Evolutionary conservation across 2,113 vertebrate genomes (phyloP), one percentile per base, ranked within the genome.

Genomic region (Motacilla tschutschensis): DNA sequence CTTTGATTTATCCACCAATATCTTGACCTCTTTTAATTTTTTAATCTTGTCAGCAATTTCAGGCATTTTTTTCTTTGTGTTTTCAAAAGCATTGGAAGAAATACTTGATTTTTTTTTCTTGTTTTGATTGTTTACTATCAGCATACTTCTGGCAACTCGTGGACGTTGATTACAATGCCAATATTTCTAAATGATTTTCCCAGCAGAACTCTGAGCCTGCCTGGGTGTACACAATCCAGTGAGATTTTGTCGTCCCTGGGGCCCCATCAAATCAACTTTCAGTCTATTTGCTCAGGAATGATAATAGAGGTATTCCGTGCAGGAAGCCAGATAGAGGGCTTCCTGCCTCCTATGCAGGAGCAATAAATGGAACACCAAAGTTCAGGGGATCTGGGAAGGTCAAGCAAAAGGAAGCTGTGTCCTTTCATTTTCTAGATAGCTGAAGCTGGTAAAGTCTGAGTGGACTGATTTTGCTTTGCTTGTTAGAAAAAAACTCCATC

Each of bases 251-350:
- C 6, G 1, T 12, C 51, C 9, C 6, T 59, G 47, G 17, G 22
- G 33, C 28, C 33, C 31, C 2, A 4, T 51, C 43, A 77, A 81
- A 65, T 31, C 59, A 53, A 66, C 15, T 75, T 91, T 48, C 35
- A n/a, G 15, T 54, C 50, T 50, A 62, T 46, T 60, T 17, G 2
- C 35, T 80, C 18, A 40, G 38, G 62, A 58, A 78, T 65, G 26
- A 25, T 80, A 87, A 75, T 29, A 81, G 55, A 62, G 25, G 28
- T 64, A 31, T 70, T 51, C 62, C 40, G 63, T 79, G 47, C 33
- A 65, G 83, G 85, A 94, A 92, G 19, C 8, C 26, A 88, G 76
- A 87, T 77, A 92, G 64, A 66, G 59, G 6, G 19, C 31, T 93
- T 92, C 83, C 83, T 89, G 77, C 24, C 13, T 89, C 38, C 35